A percentile compares a stretch with the other conserved stretches of the same genome.
Evolutionary conservation across 2,113 vertebrate species (phyloP).

Genomic region (Pedetes capensis): DNA sequence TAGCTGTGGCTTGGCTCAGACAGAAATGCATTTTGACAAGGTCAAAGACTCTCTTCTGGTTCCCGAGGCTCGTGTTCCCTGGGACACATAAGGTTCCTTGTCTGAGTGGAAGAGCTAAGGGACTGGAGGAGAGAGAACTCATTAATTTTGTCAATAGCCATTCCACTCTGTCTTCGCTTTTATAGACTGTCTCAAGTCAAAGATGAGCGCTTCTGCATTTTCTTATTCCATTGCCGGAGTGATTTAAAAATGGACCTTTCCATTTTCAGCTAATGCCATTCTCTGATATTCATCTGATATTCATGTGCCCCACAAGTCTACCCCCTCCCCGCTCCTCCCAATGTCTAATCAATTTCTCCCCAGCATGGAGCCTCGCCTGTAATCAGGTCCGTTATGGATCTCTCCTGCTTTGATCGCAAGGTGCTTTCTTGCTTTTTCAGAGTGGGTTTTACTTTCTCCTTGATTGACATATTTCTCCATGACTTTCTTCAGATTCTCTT

Average conservation of each 20-base stretch:
- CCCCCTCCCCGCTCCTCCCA: background rate
- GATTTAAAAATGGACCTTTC: conserved; percentile 54
- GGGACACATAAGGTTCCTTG: conserved; percentile 27
- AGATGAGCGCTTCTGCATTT: conserved; percentile 1
- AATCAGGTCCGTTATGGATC: background rate
- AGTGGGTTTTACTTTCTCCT: background rate
- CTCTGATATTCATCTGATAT: conserved; percentile 41
- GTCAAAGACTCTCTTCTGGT: conserved; percentile 41
- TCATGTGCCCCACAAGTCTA: background rate
- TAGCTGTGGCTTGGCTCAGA: background rate
- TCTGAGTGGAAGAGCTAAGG: background rate
- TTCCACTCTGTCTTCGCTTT: conserved; percentile 24
- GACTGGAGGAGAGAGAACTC: background rate
- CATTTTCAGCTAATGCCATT: conserved; percentile 39
- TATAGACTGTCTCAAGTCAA: conserved; percentile 53
- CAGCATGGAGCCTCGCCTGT: background rate
- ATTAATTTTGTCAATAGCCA: conserved; percentile 62
- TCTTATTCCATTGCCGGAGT: conserved; percentile 27
- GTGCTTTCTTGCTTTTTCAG: background rate
- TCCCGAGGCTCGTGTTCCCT: background rate
- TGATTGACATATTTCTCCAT: rapidly evolving
- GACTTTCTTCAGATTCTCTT: background rate
- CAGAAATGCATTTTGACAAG: conserved; percentile 63
- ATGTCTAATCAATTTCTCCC: background rate
- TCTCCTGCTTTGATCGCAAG: background rate